phyloP scores from a whole-genome alignment of 2,888 invertebrate genomes.

The Nasonovia ribisnigri region DNA sequence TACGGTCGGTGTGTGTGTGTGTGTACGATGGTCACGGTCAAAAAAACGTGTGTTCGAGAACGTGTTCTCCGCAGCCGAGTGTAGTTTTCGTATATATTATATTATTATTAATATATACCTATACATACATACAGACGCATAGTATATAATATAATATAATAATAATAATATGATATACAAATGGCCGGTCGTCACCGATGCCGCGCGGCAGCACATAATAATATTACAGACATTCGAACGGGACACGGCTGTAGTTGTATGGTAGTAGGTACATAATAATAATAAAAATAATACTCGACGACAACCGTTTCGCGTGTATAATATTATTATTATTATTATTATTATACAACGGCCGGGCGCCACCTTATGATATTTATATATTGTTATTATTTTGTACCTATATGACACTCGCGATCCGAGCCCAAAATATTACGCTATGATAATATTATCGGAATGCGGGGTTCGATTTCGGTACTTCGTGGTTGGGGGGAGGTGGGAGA shows the following conservation, averaged over 20 bases:
- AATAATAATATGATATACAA: constrained; percentile 16
- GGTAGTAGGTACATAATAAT: background rate
- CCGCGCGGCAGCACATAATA: background rate
- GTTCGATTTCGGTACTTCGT: background rate
- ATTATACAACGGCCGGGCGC: background rate
- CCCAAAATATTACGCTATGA: background rate
- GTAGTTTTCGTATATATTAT: constrained; percentile 39
- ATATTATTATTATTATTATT: background rate
- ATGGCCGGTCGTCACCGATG: constrained; percentile 20
- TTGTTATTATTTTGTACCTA: background rate
- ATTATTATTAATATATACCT: background rate
- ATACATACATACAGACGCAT: background rate
- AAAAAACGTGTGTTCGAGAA: constrained; percentile 56
- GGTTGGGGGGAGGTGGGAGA: too few relatives aligned
- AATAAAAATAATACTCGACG: constrained; percentile 1
- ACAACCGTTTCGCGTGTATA: background rate
- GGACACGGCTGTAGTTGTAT: background rate
- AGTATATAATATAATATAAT: background rate
- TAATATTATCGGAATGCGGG: background rate
- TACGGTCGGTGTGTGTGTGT: constrained; percentile 26
- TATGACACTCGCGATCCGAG: background rate
- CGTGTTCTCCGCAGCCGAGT: constrained; percentile 54
- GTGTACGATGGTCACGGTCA: constrained; percentile 54
- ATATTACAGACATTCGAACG: background rate
- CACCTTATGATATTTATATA: background rate